Conservation (phyloP, 2,113 vertebrate genomes). For the Nycticebus coucang region DNA sequence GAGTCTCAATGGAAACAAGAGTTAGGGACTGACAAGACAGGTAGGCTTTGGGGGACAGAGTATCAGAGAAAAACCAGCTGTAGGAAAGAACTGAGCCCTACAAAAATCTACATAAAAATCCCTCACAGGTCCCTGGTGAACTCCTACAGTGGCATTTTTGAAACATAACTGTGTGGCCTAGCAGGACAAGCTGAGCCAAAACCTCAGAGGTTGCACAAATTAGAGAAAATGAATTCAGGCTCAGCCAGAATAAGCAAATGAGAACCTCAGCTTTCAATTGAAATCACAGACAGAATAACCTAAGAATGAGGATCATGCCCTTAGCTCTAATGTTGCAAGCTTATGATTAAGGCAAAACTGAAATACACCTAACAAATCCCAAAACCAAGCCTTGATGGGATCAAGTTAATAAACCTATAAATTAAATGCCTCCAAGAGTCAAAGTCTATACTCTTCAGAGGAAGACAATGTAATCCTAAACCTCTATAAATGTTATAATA, state of each 20-base stretch:
- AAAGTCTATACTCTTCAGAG: background rate
- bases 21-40: background rate
- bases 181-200: background rate
- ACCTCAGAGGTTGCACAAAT: background rate
- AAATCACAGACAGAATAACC: background rate
- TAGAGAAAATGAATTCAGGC: background rate
- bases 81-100: background rate
- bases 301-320: background rate
- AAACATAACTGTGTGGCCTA: background rate
- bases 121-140: background rate
- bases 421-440: slow-evolving; percentile 20
- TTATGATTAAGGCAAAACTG: background rate
- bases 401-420: background rate
- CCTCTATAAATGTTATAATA: background rate
- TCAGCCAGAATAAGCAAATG: background rate
- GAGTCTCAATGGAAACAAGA: background rate
- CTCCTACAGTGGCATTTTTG: background rate
- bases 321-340: background rate
- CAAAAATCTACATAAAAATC: background rate
- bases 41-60: background rate
- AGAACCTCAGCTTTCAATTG: slow-evolving; percentile 12
- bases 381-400: background rate
- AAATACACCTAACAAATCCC: background rate
- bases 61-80: background rate
- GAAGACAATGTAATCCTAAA: background rate